Evolutionary conservation across 2,797 vertebrate species (phyloP).

Genomic region (Scarus forsteni): DNA sequence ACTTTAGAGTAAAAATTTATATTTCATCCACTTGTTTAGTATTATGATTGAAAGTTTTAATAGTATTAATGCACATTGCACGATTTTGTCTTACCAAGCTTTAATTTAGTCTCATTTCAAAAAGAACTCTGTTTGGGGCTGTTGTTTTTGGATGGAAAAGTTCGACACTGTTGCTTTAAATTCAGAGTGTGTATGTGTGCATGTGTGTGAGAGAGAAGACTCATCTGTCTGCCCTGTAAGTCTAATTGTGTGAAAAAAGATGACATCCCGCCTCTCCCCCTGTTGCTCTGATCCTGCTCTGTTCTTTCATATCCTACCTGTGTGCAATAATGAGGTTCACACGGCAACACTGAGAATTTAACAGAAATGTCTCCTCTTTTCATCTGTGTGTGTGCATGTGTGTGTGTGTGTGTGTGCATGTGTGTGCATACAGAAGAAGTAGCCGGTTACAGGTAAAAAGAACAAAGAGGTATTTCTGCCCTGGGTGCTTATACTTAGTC

Average conservation of each 20-base stretch:
- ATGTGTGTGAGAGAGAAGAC: background rate
- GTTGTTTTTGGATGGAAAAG: too few species aligned
- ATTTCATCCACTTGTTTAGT: too few species aligned
- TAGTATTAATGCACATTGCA: too few species aligned
- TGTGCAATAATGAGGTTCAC: constrained; percentile 63
- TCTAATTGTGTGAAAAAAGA: constrained; percentile 47
- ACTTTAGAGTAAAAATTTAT: too few species aligned
- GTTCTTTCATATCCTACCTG: constrained; percentile 55
- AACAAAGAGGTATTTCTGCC: constrained; percentile 8
- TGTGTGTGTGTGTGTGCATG: background rate
- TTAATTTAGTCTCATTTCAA: too few species aligned
- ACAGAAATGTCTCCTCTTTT: constrained; percentile 38
- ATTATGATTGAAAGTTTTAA: too few species aligned
- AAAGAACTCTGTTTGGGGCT: too few species aligned
- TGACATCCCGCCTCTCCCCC: constrained; percentile 15
- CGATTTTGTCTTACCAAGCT: too few species aligned
- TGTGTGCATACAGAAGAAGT: background rate
- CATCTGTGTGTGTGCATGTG: constrained; percentile 16
- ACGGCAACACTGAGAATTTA: constrained; percentile 41
- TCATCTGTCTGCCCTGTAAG: constrained; percentile 38
- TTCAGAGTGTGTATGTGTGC: too few species aligned
- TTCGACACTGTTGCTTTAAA: too few species aligned
- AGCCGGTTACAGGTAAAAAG: constrained; percentile 4
- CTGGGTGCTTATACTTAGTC: background rate
- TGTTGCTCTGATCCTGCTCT: constrained; percentile 27